Evolutionary conservation across 1,140 invertebrate genomes (phyloP), one percentile per base, ranked within the genome.

Genomic region (Sarcophaga bullata): DNA sequence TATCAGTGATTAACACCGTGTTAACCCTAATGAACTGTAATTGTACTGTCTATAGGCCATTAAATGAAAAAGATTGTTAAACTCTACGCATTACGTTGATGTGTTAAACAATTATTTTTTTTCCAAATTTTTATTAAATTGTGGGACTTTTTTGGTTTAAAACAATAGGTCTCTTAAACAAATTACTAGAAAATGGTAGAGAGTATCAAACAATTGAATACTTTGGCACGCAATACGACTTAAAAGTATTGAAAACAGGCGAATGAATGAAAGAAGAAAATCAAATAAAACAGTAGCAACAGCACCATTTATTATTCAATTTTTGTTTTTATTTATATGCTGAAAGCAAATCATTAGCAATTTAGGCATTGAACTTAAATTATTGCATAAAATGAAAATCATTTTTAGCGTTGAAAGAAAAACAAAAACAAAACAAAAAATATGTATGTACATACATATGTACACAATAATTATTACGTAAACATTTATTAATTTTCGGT

Each of bases 291-390:
- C 50, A 52, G 25, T 37, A 58, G 54, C 7, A 58, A 0, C 7
- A 58, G 54, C n/a, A n/a, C 10, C 15, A 58, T 13, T 58, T 15
- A 58, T 58, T 58, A 58, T 58, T 58, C 54, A 58, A n/a, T 58
- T 58, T 58, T 58, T n/a, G 13, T n/a, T 13, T 58, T 4, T 15
- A n/a, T 4, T 13, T 13, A 13, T n/a, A 15, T n/a, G n/a, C 54
- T n/a, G n/a, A 15, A 58, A 15, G 15, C 10, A 54, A 37, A 37
- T 13, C 54, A 58, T n/a, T n/a, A n/a, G 15, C 54, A 58, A 58
- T 58, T 58, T 58, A 58, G 54, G 54, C 54, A 58, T 58, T 58
- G 54, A 58, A 58, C 54, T 58, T 58, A 58, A 58, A 58, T 58
- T 58, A 58, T 58, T 58, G 54, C 54, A 58, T 58, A 58, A 58